Base-by-base conservation (phyloP, 2,888 invertebrate genomes). In the Oxyteleia sp. region DNA sequence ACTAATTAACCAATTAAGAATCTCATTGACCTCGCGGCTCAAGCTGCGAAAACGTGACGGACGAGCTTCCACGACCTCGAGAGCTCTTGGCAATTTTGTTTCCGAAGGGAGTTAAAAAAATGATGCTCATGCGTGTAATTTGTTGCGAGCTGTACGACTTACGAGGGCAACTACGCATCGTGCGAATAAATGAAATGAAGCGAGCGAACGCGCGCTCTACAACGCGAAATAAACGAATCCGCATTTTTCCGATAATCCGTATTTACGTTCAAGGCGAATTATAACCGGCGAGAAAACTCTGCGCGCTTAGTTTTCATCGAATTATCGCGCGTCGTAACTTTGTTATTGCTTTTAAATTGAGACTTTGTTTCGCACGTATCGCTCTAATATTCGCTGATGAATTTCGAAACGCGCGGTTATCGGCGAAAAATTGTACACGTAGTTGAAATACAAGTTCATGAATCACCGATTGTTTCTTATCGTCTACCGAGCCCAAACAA, bases 1-100 rank as follows among this genome's bases (percentile, higher is more conserved):
- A 79, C 82, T 88, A 89, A 89, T 88, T 87, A 87, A 89, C 85
- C 86, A 88, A 88, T 89, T 87, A 86, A 87, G 74, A 81, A 80
- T 84, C 79, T 61, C 84, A 81, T 81, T 84, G 86, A 84, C 82
- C 86, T 74, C 49, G 55, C 53, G 61, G 76, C 72, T 74, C 64
- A 43, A 76, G 57, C 71, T 71, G 76, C 64, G 76, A 75, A 85
- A 86, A 86, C 79, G 79, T 83, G 80, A 76, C 74, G 76, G 63
- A 69, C 80, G 80, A 85, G 79, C 76, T 82, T 82, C 69, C 76
- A 71, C 71, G 76, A 69, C 76, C 76, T 76, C 82, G 76, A 66
- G 75, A 72, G 76, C 82, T 63, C 68, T 68, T 16, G 71, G 59
- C 71, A 64, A 64, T 75, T 71, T 76, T 53, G 68, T 75, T 69